Percentiles rank a stretch among this genome's conserved stretches.
phyloP scores from a whole-genome alignment of 2,888 invertebrate species.

The Eupithecia inturbata region DNA sequence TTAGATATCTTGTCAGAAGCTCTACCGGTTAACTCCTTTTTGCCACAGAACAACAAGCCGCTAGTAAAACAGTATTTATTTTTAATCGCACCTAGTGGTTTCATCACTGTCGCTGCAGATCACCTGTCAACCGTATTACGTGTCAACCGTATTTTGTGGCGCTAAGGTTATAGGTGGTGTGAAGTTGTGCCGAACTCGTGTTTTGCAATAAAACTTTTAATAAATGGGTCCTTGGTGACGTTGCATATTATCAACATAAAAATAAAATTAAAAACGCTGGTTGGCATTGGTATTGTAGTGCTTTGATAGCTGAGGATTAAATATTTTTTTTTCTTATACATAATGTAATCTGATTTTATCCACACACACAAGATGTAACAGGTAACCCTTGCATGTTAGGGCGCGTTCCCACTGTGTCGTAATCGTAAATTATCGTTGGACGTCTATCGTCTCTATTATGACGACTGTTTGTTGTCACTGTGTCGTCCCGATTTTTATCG shows the following conservation, averaged over 20 bases:
- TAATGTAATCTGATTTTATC: no score
- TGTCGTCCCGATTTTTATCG: no score
- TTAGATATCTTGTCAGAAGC: neutral
- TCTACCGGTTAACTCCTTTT: neutral
- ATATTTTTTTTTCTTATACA: no score
- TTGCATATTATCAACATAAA: neutral
- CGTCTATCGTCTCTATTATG: no score
- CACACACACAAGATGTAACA: no score
- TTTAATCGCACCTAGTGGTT: neutral
- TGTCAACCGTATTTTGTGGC: neutral
- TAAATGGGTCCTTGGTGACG: conserved; percentile 28
- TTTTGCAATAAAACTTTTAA: conserved; percentile 32
- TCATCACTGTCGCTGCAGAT: conserved; percentile 1
- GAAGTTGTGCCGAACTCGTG: conserved; percentile 24
- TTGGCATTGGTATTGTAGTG: neutral
- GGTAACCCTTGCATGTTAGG: no score
- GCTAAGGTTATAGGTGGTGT: conserved; percentile 25
- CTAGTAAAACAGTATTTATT: neutral
- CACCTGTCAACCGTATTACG: neutral
- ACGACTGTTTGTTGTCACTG: no score
- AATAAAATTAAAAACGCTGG: neutral
- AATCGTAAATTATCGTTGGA: no score
- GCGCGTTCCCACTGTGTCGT: no score
- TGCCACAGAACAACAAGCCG: neutral
- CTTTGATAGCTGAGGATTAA: neutral